These are phyloP conservation scores for Serrognathus titanus DNA, from an alignment of 2,888 invertebrate genomes.

Conservation along the genomic window DNA sequence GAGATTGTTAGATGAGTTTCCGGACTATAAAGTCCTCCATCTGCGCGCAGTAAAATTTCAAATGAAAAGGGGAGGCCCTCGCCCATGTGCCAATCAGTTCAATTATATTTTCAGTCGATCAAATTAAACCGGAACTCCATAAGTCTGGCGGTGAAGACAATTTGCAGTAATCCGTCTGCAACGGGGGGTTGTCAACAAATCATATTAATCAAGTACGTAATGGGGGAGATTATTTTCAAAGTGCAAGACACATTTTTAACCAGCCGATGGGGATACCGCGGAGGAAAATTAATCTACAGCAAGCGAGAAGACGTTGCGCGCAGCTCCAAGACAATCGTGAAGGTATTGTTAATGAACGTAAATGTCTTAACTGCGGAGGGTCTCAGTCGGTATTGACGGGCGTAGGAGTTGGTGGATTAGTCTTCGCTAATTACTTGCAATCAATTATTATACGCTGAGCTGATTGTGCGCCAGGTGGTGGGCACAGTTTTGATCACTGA, in stretches of 20 bases:
- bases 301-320: constrained; percentile 7
- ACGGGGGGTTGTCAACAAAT: neutral
- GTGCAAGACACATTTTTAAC: too few species aligned
- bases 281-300: neutral
- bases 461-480: constrained; percentile 29
- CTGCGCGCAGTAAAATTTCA: constrained; percentile 15
- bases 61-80: constrained; percentile 24
- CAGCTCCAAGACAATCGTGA: constrained; percentile 35
- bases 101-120: constrained; percentile 35
- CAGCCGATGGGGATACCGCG: too few species aligned
- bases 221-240: too few species aligned
- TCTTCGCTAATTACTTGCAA: constrained; percentile 36
- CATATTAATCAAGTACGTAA: too few species aligned
- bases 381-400: constrained; percentile 33
- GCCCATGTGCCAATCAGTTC: constrained; percentile 36
- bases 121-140: constrained; percentile 27
- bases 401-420: constrained; percentile 38
- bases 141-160: constrained; percentile 7
- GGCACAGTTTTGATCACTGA: too few species aligned
- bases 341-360: constrained; percentile 37
- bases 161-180: constrained; percentile 5
- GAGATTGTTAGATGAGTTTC: constrained; percentile 6
- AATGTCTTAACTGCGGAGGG: constrained; percentile 39
- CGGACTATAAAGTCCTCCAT: constrained; percentile 12
- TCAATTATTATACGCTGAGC: constrained; percentile 30